phyloP scores from a whole-genome alignment of 2,113 vertebrate species.

The Apodemus sylvaticus region DNA sequence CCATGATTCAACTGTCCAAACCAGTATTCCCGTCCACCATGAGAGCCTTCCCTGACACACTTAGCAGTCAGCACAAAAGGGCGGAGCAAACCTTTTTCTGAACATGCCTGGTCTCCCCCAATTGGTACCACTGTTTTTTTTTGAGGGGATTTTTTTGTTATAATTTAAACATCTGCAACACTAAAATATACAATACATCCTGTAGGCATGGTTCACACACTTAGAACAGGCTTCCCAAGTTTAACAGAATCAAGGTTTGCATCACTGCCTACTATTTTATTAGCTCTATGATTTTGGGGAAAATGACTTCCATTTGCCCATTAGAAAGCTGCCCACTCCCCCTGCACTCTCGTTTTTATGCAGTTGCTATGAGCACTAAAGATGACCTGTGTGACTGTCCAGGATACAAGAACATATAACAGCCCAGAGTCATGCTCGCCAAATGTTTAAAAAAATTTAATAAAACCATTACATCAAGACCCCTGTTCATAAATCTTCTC shows the following conservation, averaged over 20 bases:
- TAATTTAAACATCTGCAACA: background rate
- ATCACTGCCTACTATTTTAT: background rate
- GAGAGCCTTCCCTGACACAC: background rate
- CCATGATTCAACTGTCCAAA: background rate
- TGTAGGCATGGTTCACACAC: background rate
- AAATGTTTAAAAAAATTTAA: conserved; percentile 11
- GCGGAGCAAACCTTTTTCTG: background rate
- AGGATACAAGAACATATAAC: too few species aligned
- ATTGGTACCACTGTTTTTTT: background rate
- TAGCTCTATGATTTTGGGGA: background rate
- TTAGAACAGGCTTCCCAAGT: background rate
- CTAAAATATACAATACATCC: background rate
- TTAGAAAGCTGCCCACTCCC: background rate
- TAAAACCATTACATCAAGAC: background rate
- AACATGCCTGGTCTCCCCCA: background rate
- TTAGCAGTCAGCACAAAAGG: background rate
- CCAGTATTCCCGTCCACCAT: background rate
- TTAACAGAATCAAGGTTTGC: background rate
- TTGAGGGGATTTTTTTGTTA: background rate
- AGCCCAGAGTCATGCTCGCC: background rate
- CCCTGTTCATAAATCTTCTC: background rate
- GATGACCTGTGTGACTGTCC: background rate
- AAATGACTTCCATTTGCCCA: background rate
- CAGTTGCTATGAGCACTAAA: background rate
- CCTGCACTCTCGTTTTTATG: background rate